A percentile compares a stretch with the other conserved stretches of the same genome.
Conservation (phyloP, 2,797 vertebrate genomes). For the Sebastes iracundus region DNA sequence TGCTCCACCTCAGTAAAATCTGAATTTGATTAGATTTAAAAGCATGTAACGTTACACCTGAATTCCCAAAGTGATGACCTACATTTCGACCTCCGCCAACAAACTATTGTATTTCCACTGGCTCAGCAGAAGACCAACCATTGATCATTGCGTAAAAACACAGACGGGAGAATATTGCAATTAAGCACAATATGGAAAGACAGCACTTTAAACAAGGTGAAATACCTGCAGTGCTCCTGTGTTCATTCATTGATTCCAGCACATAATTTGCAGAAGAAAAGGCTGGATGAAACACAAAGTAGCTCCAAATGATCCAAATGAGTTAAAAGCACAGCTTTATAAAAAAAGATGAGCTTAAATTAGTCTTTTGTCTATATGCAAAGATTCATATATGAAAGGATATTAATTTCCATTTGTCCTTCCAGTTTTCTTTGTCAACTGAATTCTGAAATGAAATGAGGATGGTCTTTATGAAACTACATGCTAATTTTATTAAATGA, state of each 20-base stretch:
- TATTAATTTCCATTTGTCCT: slow-evolving; percentile 41
- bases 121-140: slow-evolving; percentile 66
- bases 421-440: slow-evolving; percentile 7
- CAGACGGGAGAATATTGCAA: slow-evolving; percentile 53
- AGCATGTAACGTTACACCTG: slow-evolving; percentile 56
- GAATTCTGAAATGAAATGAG: slow-evolving; percentile 25
- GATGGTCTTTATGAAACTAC: slow-evolving; percentile 17
- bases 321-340: background rate
- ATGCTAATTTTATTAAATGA: slow-evolving; percentile 58
- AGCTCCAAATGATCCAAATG: background rate
- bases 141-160: slow-evolving; percentile 65
- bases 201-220: slow-evolving; percentile 49
- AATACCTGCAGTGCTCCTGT: slow-evolving; percentile 6
- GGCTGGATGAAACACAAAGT: background rate
- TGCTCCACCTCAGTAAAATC: slow-evolving; percentile 20
- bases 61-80: slow-evolving; percentile 54
- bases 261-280: slow-evolving; percentile 16
- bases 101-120: slow-evolving; percentile 69
- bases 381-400: slow-evolving; percentile 30
- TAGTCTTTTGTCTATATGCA: slow-evolving; percentile 26
- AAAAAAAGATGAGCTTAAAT: background rate
- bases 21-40: slow-evolving; percentile 45
- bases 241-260: slow-evolving; percentile 34
- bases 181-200: slow-evolving; percentile 58
- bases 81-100: slow-evolving; percentile 51